A percentile compares a stretch with the other conserved stretches of the same genome.
These are phyloP conservation scores for Lasioglossum lativentre DNA, from an alignment of 2,888 invertebrate species.

Conservation along the genomic window DNA sequence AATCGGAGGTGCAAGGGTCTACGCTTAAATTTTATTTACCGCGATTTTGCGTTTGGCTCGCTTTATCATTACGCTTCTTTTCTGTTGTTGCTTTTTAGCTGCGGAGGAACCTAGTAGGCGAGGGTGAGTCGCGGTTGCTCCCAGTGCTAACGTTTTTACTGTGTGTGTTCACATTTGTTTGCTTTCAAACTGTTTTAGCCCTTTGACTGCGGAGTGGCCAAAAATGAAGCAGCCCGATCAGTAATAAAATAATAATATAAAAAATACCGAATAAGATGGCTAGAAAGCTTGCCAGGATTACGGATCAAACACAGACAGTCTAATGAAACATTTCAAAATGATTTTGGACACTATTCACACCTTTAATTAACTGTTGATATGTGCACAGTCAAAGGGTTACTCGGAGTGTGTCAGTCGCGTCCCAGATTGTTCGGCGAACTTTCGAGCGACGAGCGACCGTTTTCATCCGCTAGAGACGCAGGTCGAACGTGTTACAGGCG, in stretches of 20 bases:
- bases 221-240: too few relatives aligned
- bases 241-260: not conserved
- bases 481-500: conserved; percentile 8
- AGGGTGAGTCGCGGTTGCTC: conserved; percentile 69
- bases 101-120: conserved; percentile 75
- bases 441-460: not conserved
- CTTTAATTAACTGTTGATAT: not conserved
- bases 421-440: conserved; percentile 5
- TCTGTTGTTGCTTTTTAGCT: conserved; percentile 79
- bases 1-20: not conserved
- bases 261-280: not conserved
- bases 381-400: not conserved
- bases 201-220: not conserved
- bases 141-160: not conserved
- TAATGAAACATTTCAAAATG: not conserved
- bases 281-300: not conserved
- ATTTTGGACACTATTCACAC: not conserved
- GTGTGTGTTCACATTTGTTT: not conserved
- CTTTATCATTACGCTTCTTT: conserved; percentile 49
- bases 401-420: not conserved
- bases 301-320: too few relatives aligned
- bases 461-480: not conserved
- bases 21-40: not conserved
- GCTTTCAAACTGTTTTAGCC: not conserved
- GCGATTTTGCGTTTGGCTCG: conserved; percentile 30